Percentiles rank a stretch among this genome's conserved stretches.
phyloP scores from a whole-genome alignment of 1,140 invertebrate species.

The Capitella teleta region DNA sequence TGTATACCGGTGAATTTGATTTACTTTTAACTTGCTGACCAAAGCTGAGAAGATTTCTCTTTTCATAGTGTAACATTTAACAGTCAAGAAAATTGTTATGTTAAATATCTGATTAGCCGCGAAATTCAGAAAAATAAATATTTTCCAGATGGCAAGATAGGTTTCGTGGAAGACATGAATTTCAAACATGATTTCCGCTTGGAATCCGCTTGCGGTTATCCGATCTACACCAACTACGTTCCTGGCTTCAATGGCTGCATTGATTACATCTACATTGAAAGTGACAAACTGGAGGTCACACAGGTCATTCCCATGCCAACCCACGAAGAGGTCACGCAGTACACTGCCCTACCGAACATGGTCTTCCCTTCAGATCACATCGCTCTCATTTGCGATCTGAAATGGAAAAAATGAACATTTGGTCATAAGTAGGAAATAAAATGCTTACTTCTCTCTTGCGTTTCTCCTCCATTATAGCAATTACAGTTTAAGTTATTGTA shows the following conservation, averaged over 20 bases:
- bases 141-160: slow-evolving; percentile 19
- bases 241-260: slow-evolving; percentile 70
- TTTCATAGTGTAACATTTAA: no score
- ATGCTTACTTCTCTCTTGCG: no score
- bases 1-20: no score
- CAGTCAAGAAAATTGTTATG: no score
- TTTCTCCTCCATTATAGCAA: no score
- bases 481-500: no score
- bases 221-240: slow-evolving; percentile 74
- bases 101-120: no score
- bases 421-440: no score
- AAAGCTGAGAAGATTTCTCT: no score
- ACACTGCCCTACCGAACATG: slow-evolving; percentile 69
- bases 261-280: slow-evolving; percentile 79
- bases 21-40: no score
- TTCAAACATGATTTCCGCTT: slow-evolving; percentile 29
- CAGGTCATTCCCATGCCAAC: slow-evolving; percentile 67
- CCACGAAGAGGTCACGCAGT: slow-evolving; percentile 56
- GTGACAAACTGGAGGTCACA: slow-evolving; percentile 50
- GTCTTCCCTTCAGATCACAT: slow-evolving; percentile 88
- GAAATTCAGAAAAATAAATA: no score
- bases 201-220: slow-evolving; percentile 41
- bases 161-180: slow-evolving; percentile 17
- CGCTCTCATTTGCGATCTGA: slow-evolving; percentile 69
- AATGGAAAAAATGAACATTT: slow-evolving; percentile 45